phyloP scores from a whole-genome alignment of 2,113 vertebrate genomes.

The Hyperopisus bebe region DNA sequence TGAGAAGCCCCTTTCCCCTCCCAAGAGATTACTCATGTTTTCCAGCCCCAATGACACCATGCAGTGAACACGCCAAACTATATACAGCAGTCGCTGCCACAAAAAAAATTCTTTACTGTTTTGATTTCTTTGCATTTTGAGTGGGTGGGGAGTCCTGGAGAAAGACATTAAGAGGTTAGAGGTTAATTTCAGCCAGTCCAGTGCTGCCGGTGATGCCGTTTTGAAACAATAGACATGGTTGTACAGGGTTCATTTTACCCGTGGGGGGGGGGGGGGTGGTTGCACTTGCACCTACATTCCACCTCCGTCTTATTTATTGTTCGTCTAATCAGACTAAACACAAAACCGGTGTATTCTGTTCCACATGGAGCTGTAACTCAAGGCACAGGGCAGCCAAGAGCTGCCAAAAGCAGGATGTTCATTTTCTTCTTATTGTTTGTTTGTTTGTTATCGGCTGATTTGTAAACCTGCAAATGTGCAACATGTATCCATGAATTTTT shows the following conservation, averaged over 20 bases:
- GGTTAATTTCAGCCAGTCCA: background rate
- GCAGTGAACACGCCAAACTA: background rate
- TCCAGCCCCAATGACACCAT: background rate
- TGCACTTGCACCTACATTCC: background rate
- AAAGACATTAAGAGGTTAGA: background rate
- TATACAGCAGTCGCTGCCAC: background rate
- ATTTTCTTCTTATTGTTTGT: background rate
- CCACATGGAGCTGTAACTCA: background rate
- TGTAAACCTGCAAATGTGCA: background rate
- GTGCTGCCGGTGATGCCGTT: background rate
- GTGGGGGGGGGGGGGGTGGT: background rate
- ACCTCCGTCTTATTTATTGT: background rate
- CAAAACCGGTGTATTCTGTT: background rate
- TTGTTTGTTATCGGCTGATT: background rate
- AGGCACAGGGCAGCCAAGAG: background rate
- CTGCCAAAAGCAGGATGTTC: background rate
- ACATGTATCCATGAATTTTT: background rate
- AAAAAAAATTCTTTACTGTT: background rate
- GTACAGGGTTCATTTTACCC: background rate
- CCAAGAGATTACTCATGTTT: constrained; percentile 11
- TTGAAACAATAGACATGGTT: background rate
- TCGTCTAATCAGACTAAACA: background rate
- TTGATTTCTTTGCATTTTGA: background rate
- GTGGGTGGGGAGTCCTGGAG: background rate
- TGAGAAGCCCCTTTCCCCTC: background rate